Evolutionary conservation across 2,888 invertebrate species (phyloP).

Genomic region (Eristalis arbustorum): DNA sequence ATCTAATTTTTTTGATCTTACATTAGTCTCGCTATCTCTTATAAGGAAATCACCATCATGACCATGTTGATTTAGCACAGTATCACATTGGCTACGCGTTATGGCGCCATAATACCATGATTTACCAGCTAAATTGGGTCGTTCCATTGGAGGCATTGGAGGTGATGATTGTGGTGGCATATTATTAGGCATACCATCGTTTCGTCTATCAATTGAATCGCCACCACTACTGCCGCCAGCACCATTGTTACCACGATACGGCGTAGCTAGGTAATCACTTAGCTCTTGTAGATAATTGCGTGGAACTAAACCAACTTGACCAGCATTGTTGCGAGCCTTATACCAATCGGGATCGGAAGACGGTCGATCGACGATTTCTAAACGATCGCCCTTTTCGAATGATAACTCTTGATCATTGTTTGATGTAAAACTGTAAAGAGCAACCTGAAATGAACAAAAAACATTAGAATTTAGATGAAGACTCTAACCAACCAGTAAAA

Average conservation of each 20-base stretch:
- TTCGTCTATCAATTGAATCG: constrained; percentile 82
- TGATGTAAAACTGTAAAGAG: constrained; percentile 95
- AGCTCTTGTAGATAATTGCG: constrained; percentile 96
- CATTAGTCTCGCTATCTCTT: constrained; percentile 99
- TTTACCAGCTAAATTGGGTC: constrained; percentile 88
- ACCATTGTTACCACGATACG: constrained; percentile 84
- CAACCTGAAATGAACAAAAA: constrained; percentile 82
- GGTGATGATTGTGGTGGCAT: constrained; percentile 76
- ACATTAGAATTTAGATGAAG: not conserved
- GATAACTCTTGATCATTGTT: constrained; percentile 97
- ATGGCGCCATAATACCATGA: constrained; percentile 99
- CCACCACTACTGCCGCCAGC: constrained; percentile 80
- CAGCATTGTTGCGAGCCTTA: constrained; percentile 95
- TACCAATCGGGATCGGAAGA: constrained; percentile 99
- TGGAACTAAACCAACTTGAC: constrained; percentile 96
- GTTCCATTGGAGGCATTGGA: constrained; percentile 81
- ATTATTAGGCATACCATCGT: constrained; percentile 77
- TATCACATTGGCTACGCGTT: constrained; percentile 97
- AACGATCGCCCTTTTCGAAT: constrained; percentile 97
- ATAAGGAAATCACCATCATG: constrained; percentile 99
- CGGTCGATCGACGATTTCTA: constrained; percentile 98
- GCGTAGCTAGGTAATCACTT: constrained; percentile 92
- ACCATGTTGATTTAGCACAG: constrained; percentile 95
- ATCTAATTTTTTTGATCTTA: constrained; percentile 81
- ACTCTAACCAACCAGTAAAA: not conserved